phyloP scores from a whole-genome alignment of 2,113 vertebrate genomes.

The Theristicus caerulescens region DNA sequence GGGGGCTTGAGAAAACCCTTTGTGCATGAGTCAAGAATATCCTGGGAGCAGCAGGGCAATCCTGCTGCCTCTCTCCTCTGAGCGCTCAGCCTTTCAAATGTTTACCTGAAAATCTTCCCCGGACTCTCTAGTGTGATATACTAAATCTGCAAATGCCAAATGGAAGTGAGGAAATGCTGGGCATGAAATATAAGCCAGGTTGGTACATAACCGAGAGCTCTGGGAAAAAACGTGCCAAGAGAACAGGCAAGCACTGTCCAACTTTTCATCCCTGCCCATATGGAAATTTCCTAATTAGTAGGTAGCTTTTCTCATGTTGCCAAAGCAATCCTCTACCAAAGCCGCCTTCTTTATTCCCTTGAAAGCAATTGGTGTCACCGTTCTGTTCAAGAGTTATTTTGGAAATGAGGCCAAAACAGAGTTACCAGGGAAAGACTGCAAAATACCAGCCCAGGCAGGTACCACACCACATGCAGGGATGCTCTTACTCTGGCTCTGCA shows the following conservation, averaged over 20 bases:
- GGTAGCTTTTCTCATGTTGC: neutral
- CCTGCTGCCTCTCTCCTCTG: neutral
- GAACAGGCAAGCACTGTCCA: neutral
- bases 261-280: neutral
- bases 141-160: neutral
- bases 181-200: neutral
- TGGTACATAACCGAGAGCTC: neutral
- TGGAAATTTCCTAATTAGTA: neutral
- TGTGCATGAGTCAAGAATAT: neutral
- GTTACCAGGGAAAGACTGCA: neutral
- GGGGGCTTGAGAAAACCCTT: neutral
- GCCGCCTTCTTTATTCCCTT: neutral
- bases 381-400: neutral
- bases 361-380: neutral
- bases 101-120: neutral
- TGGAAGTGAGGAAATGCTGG: neutral
- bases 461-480: neutral
- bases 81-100: neutral
- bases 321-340: neutral
- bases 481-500: neutral
- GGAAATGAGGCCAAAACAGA: neutral
- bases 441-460: neutral
- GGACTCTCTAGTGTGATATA: neutral
- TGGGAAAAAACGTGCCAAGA: neutral
- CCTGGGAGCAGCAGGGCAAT: neutral